Evolutionary conservation across 2,113 vertebrate species (phyloP).

Genomic region (Chitala chitala): DNA sequence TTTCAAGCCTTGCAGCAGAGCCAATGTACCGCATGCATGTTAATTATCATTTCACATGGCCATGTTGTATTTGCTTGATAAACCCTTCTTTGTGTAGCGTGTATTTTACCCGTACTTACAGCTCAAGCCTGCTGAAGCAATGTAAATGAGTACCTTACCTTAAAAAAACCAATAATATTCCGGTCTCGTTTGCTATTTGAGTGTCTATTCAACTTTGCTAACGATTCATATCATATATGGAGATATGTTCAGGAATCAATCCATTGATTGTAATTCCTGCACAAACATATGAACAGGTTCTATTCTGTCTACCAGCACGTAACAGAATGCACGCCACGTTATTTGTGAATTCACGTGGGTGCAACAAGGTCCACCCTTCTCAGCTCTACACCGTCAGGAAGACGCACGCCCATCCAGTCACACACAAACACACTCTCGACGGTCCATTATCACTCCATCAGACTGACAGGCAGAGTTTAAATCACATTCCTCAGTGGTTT

Average conservation of each 20-base stretch:
- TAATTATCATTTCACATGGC: neutral
- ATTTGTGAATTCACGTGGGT: too few species aligned
- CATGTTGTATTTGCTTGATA: neutral
- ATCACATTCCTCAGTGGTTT: neutral
- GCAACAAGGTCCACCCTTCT: too few species aligned
- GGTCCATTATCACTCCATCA: neutral
- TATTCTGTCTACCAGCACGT: too few species aligned
- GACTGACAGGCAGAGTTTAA: neutral
- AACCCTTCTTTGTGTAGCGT: neutral
- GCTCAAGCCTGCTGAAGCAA: neutral
- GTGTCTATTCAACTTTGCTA: too few species aligned
- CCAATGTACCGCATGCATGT: neutral
- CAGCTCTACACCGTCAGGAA: neutral
- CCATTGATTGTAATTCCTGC: neutral
- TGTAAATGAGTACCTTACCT: too few species aligned
- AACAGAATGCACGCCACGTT: too few species aligned
- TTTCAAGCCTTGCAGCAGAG: neutral
- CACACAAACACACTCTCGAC: neutral
- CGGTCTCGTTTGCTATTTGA: too few species aligned
- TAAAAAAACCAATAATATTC: too few species aligned
- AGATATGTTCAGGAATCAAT: neutral
- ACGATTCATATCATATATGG: neutral
- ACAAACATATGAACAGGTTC: too few species aligned
- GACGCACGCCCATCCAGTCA: neutral
- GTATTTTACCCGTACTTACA: neutral